Evolutionary conservation across 2,113 vertebrate species (phyloP), one percentile per base, ranked within the genome.

Genomic region (Junco hyemalis): DNA sequence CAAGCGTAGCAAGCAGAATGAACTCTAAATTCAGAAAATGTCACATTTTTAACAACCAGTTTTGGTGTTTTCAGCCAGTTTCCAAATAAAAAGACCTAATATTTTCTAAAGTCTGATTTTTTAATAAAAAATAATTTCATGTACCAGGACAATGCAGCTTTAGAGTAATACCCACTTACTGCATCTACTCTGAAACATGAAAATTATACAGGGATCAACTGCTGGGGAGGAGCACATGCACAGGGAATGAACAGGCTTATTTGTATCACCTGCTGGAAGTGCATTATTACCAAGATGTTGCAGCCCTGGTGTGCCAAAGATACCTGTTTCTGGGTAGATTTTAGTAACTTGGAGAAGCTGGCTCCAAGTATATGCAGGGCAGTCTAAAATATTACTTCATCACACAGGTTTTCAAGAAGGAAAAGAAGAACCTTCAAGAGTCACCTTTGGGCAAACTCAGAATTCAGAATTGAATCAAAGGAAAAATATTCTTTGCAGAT

Each of bases 201-300:
- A 94, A 97, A 96, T 97, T 97, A 96, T 92, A 86, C 31, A 73
- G 51, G 15, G 38, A 96, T 90, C 71, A 95, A 63, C 73, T 87
- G 70, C 0, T 50, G 60, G 23, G 31, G 17, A 57, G 29, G 9
- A 33, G 4, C 14, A 60, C 3, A 1, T 3, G 38, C 12, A 14
- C 4, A 2, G 28, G 2, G 8, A 11, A n/a, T 0, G 1, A 28
- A 61, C 2, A 7, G 28, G 31, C 5, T 83, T n/a, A 33, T 76
- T 65, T 51, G 10, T 31, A 35, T 29, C 80, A 50, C n/a, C 60
- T 70, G 21, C 35, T 70, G 0, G 42, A 73, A 70, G 23, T 50
- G 59, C 53, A 22, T 59, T 47, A 60, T 8, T 5, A 65, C 13
- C 0, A 1, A 79, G 44, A 53, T 25, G 38, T 35, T 73, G 25